Conservation (phyloP, 2,797 vertebrate genomes). For the Echiichthys vipera region DNA sequence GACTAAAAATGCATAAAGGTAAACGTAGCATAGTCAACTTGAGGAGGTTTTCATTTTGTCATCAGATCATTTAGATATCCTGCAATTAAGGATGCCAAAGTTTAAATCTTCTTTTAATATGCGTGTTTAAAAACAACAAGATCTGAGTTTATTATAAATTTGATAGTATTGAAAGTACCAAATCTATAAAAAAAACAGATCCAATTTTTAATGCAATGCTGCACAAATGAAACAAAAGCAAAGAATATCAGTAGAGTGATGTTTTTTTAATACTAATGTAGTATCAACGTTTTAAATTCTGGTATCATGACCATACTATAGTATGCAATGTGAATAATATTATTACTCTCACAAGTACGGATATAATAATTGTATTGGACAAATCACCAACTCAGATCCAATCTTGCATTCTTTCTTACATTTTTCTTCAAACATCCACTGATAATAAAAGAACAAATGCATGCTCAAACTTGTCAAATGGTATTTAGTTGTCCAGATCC, state of each 20-base stretch:
- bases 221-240: no score
- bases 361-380: neutral
- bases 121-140: no score
- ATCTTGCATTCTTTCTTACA: neutral
- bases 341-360: neutral
- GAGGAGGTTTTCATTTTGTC: neutral
- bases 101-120: no score
- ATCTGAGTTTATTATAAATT: no score
- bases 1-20: neutral
- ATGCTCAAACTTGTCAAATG: slow-evolving; percentile 13
- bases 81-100: no score
- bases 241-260: no score
- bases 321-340: neutral
- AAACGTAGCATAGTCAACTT: neutral
- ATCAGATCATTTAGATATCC: slow-evolving; percentile 12
- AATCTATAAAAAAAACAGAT: no score
- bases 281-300: no score
- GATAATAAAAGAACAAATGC: slow-evolving; percentile 7
- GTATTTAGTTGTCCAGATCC: slow-evolving; percentile 32
- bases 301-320: no score
- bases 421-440: neutral
- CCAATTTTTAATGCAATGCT: no score
- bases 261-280: no score
- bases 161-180: no score
- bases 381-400: slow-evolving; percentile 3